Conservation (phyloP, 2,888 invertebrate species). For the Argyra leucocephala region DNA sequence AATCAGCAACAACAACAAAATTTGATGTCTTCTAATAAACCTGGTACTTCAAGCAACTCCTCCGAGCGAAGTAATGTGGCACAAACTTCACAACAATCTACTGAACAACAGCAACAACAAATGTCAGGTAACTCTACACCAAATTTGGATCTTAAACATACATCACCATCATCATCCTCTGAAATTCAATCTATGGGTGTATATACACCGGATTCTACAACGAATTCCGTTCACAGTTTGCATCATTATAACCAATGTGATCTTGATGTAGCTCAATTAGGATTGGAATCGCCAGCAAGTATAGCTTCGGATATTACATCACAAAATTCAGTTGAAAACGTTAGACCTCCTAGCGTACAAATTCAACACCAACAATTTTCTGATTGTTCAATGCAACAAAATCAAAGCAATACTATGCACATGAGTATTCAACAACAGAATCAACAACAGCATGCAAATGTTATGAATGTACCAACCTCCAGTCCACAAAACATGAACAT, state of each 20-base stretch:
- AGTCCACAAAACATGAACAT: conserved; percentile 44
- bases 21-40: conserved; percentile 21
- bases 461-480: conserved; percentile 42
- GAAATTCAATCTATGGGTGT: conserved; percentile 75
- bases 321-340: conserved; percentile 57
- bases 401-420: conserved; percentile 46
- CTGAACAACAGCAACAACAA: conserved; percentile 14
- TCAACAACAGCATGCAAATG: conserved; percentile 37
- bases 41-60: neutral
- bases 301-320: conserved; percentile 77
- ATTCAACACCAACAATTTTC: conserved; percentile 47
- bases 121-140: conserved; percentile 41
- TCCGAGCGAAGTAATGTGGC: neutral
- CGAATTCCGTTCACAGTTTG: conserved; percentile 72
- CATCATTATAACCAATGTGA: conserved; percentile 71
- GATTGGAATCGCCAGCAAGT: conserved; percentile 79
- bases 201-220: conserved; percentile 75
- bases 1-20: conserved; percentile 10
- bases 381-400: conserved; percentile 61
- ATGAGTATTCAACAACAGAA: conserved; percentile 46
- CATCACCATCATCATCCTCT: conserved; percentile 41
- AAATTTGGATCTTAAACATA: conserved; percentile 35
- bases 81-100: neutral
- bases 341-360: conserved; percentile 50
- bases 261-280: conserved; percentile 71